Percentiles rank a stretch among this genome's conserved stretches.
phyloP scores from a whole-genome alignment of 2,113 vertebrate species.

The Edolisoma coerulescens region DNA sequence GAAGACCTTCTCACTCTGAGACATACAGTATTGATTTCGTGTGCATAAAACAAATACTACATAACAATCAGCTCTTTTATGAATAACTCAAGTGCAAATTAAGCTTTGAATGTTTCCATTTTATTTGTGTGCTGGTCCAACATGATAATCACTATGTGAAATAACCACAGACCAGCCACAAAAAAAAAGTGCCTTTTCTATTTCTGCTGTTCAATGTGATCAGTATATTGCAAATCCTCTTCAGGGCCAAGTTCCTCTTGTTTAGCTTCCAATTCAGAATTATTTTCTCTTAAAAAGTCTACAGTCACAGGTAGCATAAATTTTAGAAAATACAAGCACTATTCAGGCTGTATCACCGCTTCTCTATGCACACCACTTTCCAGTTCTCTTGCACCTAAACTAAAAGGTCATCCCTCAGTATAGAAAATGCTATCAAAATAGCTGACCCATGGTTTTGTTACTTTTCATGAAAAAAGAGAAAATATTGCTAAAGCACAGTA shows the following conservation, averaged over 20 bases:
- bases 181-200: neutral
- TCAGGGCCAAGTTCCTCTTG: slow-evolving; percentile 9
- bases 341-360: neutral
- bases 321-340: neutral
- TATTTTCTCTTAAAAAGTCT: neutral
- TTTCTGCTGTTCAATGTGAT: neutral
- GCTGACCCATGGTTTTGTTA: neutral
- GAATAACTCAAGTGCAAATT: neutral
- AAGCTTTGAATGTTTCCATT: neutral
- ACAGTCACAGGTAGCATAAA: neutral
- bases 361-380: neutral
- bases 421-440: neutral
- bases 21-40: neutral
- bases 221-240: neutral
- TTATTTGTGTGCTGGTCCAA: slow-evolving; percentile 53
- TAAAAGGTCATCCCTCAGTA: neutral
- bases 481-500: neutral
- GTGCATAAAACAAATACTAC: neutral
- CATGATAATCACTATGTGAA: slow-evolving; percentile 56
- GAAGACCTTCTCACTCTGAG: neutral
- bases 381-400: neutral
- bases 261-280: neutral
- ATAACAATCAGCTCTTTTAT: neutral
- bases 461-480: neutral
- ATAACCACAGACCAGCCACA: neutral